Percentiles rank a stretch among this genome's conserved stretches.
phyloP scores from a whole-genome alignment of 2,113 vertebrate species.

The Lathamus discolor region DNA sequence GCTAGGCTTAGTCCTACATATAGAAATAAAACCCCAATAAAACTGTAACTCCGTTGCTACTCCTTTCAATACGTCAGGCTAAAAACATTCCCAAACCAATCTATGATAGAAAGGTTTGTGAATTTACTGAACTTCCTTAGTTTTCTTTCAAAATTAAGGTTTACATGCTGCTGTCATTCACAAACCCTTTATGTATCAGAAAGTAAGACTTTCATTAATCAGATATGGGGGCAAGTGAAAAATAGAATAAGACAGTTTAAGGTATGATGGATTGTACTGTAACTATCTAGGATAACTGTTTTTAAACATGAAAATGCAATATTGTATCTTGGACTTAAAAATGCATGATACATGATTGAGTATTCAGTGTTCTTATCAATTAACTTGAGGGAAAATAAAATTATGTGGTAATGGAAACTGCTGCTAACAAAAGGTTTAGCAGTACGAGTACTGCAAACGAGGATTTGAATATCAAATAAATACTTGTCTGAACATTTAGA shows the following conservation, averaged over 20 bases:
- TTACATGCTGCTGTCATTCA: not conserved
- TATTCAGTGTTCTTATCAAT: not conserved
- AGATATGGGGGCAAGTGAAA: not conserved
- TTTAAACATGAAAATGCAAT: not conserved
- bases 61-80: not conserved
- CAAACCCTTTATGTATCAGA: not conserved
- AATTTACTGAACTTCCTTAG: not conserved
- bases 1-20: not conserved
- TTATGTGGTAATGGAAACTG: not conserved
- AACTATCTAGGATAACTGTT: not conserved
- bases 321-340: not conserved
- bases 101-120: not conserved
- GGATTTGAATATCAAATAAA: not conserved
- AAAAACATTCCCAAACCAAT: slow-evolving; percentile 21
- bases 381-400: not conserved
- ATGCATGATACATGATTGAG: not conserved
- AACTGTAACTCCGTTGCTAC: not conserved
- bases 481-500: not conserved
- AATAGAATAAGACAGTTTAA: not conserved
- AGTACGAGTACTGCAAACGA: not conserved
- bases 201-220: not conserved
- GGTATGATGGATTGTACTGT: not conserved
- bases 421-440: not conserved
- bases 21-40: not conserved
- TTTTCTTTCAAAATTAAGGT: not conserved